Percentiles rank a stretch among this genome's conserved stretches.
phyloP scores from a whole-genome alignment of 2,888 invertebrate genomes.

The Agrochola lota region DNA sequence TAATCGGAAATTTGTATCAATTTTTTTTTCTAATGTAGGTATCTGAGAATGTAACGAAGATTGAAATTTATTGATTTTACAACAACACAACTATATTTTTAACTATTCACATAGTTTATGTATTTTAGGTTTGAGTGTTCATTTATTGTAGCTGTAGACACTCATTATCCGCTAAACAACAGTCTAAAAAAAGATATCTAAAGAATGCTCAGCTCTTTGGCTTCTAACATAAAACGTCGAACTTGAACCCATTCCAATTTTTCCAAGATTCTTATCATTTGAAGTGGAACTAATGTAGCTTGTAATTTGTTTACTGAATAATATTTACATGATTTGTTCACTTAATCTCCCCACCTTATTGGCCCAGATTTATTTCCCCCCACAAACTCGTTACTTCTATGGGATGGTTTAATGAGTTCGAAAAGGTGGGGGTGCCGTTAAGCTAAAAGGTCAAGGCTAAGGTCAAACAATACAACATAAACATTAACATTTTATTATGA shows the following conservation, averaged over 20 bases:
- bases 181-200: constrained; percentile 10
- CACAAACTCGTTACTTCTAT: constrained; percentile 34
- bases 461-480: constrained; percentile 16
- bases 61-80: neutral
- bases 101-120: neutral
- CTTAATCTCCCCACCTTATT: constrained; percentile 26
- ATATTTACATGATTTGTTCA: constrained; percentile 29
- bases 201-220: constrained; percentile 6
- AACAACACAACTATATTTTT: neutral
- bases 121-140: neutral
- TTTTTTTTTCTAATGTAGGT: neutral
- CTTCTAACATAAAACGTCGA: constrained; percentile 14
- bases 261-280: constrained; percentile 6
- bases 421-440: constrained; percentile 19
- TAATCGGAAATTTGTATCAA: neutral
- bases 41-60: neutral
- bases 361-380: constrained; percentile 38
- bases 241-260: constrained; percentile 41
- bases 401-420: constrained; percentile 49
- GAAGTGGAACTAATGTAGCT: constrained; percentile 18
- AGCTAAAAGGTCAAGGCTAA: constrained; percentile 45
- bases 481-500: constrained; percentile 13
- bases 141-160: neutral
- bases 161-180: constrained; percentile 2
- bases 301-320: constrained; percentile 34